Conservation (phyloP, 2,113 vertebrate species). For the Oncorhynchus keta region DNA sequence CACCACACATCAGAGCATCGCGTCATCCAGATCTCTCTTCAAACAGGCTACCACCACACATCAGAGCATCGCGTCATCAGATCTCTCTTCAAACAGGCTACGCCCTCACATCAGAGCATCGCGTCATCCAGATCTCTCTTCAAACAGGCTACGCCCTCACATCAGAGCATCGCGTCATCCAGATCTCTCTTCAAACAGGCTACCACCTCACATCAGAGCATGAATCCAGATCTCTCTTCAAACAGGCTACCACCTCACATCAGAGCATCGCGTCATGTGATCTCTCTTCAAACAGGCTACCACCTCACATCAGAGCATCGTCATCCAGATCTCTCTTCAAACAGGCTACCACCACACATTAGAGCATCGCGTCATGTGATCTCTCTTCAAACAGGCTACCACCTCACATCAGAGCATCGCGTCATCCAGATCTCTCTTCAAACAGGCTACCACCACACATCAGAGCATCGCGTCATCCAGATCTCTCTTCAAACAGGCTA, state of each 20-base stretch:
- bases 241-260: background rate
- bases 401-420: too few species aligned
- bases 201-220: too few species aligned
- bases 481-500: too few species aligned
- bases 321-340: too few species aligned
- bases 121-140: too few species aligned
- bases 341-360: background rate
- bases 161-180: background rate
- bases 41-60: background rate
- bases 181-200: background rate
- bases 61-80: background rate
- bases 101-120: too few species aligned
- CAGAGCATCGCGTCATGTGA: background rate
- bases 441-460: too few species aligned
- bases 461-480: too few species aligned
- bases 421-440: too few species aligned
- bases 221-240: background rate
- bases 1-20: background rate
- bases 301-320: too few species aligned
- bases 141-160: background rate
- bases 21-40: background rate
- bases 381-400: constrained; percentile 7
- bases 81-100: constrained; percentile 4
- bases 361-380: background rate
- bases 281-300: constrained; percentile 4